phyloP scores from a whole-genome alignment of 92 coral and sea anemone species.

The Bergia puertoricense region DNA sequence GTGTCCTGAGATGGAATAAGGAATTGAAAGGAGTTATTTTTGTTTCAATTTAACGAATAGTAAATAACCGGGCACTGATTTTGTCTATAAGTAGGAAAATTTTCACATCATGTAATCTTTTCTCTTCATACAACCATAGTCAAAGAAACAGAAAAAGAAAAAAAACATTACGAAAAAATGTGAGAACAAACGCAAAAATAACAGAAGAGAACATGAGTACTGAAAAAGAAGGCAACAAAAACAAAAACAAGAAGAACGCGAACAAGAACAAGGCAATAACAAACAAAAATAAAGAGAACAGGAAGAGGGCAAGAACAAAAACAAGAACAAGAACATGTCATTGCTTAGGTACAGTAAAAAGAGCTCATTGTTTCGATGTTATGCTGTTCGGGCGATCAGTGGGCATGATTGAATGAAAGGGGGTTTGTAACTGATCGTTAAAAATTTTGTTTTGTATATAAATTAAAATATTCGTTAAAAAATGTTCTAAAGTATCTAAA shows the following conservation, averaged over 20 bases:
- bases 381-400: too few species aligned
- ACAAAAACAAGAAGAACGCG: neutral
- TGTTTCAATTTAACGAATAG: neutral
- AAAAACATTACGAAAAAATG: neutral
- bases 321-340: neutral
- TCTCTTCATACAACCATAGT: too few species aligned
- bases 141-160: neutral
- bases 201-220: neutral
- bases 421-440: too few species aligned
- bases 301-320: neutral
- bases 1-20: neutral
- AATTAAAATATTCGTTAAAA: too few species aligned
- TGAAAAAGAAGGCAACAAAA: neutral
- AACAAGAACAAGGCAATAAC: neutral
- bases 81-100: too few species aligned
- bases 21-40: neutral
- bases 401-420: too few species aligned
- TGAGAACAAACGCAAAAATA: neutral
- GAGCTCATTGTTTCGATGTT: neutral
- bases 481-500: too few species aligned
- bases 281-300: neutral
- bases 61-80: neutral
- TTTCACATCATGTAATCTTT: too few species aligned
- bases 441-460: too few species aligned
- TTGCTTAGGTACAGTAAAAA: neutral